phyloP scores from a whole-genome alignment of 92 coral and sea anemone species.

The Phenganax marumi region DNA sequence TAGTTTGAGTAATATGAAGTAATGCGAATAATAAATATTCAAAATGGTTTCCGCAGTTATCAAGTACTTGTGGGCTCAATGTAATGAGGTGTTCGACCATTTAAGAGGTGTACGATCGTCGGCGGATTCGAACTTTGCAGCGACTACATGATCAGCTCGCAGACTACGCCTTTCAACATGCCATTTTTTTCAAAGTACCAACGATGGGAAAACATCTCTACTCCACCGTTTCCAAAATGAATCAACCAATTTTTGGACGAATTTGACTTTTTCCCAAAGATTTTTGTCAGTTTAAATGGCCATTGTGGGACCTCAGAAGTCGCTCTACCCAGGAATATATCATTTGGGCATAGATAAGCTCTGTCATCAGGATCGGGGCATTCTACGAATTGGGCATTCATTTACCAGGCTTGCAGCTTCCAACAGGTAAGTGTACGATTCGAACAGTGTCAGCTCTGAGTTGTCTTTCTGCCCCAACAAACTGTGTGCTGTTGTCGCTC shows the following conservation, averaged over 20 bases:
- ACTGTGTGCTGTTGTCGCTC: constrained; percentile 55
- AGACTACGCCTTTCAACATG: constrained; percentile 23
- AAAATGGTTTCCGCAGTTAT: too few relatives aligned
- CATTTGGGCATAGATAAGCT: constrained; percentile 46
- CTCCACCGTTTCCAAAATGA: constrained; percentile 64
- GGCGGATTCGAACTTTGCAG: too few relatives aligned
- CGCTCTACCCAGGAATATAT: constrained; percentile 50
- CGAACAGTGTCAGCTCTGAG: constrained; percentile 46
- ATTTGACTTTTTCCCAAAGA: constrained; percentile 51
- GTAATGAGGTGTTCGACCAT: too few relatives aligned
- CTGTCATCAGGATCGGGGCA: constrained; percentile 54
- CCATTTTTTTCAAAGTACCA: constrained; percentile 42
- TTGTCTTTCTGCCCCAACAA: constrained; percentile 52
- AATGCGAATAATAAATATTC: too few relatives aligned
- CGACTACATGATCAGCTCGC: constrained; percentile 32
- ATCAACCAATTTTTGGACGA: constrained; percentile 50
- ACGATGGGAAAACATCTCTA: constrained; percentile 45
- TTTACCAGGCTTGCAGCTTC: constrained; percentile 53
- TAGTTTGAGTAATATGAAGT: too few relatives aligned
- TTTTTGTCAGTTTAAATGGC: constrained; percentile 44
- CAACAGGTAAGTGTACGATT: constrained; percentile 44
- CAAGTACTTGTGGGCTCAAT: too few relatives aligned
- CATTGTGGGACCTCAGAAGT: constrained; percentile 53
- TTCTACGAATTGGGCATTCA: constrained; percentile 45
- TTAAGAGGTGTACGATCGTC: too few relatives aligned